Evolutionary conservation across 2,888 invertebrate species (phyloP).

Genomic region (Oscheius sp.): DNA sequence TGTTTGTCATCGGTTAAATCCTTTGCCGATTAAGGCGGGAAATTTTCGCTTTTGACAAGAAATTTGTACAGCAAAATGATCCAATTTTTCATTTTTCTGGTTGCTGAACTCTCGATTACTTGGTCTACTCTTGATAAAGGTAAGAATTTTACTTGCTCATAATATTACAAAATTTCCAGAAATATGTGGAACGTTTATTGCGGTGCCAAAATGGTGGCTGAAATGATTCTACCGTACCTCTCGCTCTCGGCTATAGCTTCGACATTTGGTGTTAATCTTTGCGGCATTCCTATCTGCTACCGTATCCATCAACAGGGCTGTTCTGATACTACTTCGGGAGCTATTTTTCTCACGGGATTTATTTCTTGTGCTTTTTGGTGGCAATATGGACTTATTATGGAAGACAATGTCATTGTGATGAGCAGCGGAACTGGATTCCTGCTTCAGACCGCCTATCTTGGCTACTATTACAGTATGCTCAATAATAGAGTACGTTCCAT

Average conservation of each 20-base stretch:
- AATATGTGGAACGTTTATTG: too few relatives aligned
- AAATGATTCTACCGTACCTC: slow-evolving; percentile 49
- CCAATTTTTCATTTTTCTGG: too few relatives aligned
- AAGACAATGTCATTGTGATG: slow-evolving; percentile 80
- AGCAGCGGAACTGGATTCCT: slow-evolving; percentile 84
- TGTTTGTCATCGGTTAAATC: too few relatives aligned
- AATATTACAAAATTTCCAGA: too few relatives aligned
- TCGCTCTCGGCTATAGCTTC: slow-evolving; percentile 66
- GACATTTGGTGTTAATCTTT: slow-evolving; percentile 67
- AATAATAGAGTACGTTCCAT: slow-evolving; percentile 59
- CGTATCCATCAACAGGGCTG: slow-evolving; percentile 59
- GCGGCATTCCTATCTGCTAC: slow-evolving; percentile 68
- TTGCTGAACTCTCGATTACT: too few relatives aligned
- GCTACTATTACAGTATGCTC: slow-evolving; percentile 83
- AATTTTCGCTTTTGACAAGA: too few relatives aligned
- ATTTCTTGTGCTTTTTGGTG: slow-evolving; percentile 84
- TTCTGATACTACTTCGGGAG: slow-evolving; percentile 66
- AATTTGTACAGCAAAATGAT: too few relatives aligned
- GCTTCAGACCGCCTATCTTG: slow-evolving; percentile 82
- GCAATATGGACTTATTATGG: slow-evolving; percentile 82
- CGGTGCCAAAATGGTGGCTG: neutral
- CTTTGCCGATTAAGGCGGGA: too few relatives aligned
- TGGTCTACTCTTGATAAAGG: too few relatives aligned
- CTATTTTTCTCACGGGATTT: slow-evolving; percentile 56
- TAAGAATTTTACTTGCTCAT: too few relatives aligned